Percentiles rank a stretch among this genome's conserved stretches.
phyloP scores from a whole-genome alignment of 1,140 invertebrate genomes.

The Caenorhabditis remanei region DNA sequence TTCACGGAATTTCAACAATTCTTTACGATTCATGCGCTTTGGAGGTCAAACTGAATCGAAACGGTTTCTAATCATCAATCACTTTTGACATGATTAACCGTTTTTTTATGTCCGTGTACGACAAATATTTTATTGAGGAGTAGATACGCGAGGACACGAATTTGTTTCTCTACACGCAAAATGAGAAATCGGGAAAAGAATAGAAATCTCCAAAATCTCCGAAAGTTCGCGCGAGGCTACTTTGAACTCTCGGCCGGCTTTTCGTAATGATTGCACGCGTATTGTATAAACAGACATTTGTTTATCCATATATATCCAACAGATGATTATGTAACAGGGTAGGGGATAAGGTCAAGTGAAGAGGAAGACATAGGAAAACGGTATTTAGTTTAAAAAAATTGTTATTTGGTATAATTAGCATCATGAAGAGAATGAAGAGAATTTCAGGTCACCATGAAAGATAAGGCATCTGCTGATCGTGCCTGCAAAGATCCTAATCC shows the following conservation, averaged over 20 bases:
- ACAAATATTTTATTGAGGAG: neutral
- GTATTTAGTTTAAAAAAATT: too few relatives aligned
- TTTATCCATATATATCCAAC: conserved; percentile 28
- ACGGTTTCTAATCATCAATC: conserved; percentile 47
- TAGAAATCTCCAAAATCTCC: neutral
- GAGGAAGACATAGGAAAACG: neutral
- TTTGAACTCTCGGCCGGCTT: conserved; percentile 25
- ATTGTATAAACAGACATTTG: conserved; percentile 29
- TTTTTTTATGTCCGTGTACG: conserved; percentile 9
- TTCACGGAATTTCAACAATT: conserved; percentile 1
- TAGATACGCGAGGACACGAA: conserved; percentile 4
- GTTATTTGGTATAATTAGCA: neutral
- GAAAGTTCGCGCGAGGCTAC: neutral
- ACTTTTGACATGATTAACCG: conserved; percentile 27
- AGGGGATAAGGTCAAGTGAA: neutral
- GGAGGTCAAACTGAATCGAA: conserved; percentile 44
- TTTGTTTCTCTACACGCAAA: neutral
- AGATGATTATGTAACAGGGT: conserved; percentile 16
- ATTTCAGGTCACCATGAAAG: conserved; percentile 94
- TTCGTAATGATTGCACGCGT: conserved; percentile 29
- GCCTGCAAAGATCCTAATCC: conserved; percentile 98
- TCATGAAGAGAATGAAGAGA: neutral
- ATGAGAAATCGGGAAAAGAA: neutral
- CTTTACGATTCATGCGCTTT: neutral
- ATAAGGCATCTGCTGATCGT: conserved; percentile 89